Percentiles rank a stretch among this genome's conserved stretches.
These are phyloP conservation scores for Branchinecta lynchi DNA, from an alignment of 1,140 invertebrate species.

Conservation along the genomic window DNA sequence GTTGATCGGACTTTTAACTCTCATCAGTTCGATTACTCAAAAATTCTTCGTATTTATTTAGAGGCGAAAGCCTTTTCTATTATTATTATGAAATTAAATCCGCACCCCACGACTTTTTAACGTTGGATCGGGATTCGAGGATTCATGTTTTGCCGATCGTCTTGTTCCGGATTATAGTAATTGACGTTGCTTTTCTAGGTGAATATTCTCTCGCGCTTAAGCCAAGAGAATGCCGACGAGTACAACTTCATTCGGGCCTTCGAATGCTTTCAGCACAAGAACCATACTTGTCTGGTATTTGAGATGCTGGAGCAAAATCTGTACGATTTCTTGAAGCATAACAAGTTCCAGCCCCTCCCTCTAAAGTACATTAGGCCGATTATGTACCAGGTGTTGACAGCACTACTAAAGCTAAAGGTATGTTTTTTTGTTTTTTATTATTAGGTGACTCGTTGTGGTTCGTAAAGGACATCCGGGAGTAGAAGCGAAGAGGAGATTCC, in stretches of 20 bases:
- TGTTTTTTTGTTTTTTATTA: constrained; percentile 19
- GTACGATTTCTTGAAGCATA: constrained; percentile 99
- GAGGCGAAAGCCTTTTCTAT: too few species aligned
- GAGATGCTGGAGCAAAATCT: constrained; percentile 99
- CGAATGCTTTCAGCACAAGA: constrained; percentile 99
- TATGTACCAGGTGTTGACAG: constrained; percentile 94
- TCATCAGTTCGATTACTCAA: too few species aligned
- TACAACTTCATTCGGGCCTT: constrained; percentile 99
- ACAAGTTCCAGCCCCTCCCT: constrained; percentile 95
- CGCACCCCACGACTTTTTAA: background rate
- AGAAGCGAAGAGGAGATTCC: too few species aligned
- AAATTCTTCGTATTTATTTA: too few species aligned
- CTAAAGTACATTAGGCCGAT: constrained; percentile 97
- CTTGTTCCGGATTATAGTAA: constrained; percentile 15
- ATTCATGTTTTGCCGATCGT: constrained; percentile 12
- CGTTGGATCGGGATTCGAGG: constrained; percentile 11
- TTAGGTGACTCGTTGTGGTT: too few species aligned
- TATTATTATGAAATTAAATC: too few species aligned
- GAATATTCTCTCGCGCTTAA: constrained; percentile 87
- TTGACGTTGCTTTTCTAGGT: constrained; percentile 40
- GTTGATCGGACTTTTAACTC: too few species aligned
- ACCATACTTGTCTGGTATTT: constrained; percentile 98
- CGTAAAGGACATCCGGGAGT: too few species aligned
- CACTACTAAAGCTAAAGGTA: constrained; percentile 91
- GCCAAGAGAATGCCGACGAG: constrained; percentile 98